phyloP scores from a whole-genome alignment of 2,888 invertebrate genomes.

The Metallyticus violacea region DNA sequence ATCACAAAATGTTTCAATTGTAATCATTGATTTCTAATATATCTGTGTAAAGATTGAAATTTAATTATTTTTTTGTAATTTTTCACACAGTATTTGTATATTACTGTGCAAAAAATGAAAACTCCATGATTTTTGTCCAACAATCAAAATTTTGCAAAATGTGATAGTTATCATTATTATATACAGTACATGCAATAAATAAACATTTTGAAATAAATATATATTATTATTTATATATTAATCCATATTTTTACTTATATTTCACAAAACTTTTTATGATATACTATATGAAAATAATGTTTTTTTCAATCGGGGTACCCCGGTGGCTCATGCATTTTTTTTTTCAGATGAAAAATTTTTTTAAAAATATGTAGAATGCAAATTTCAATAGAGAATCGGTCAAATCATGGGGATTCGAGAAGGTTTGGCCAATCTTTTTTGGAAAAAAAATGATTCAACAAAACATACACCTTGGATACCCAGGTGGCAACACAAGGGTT shows the following conservation, averaged over 20 bases:
- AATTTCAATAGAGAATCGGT: not conserved
- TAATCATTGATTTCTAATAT: constrained; percentile 3
- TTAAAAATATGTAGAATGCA: not conserved
- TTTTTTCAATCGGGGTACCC: not conserved
- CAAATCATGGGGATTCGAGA: not conserved
- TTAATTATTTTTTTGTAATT: not conserved
- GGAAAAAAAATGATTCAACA: not conserved
- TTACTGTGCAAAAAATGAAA: not conserved
- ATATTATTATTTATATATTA: not conserved
- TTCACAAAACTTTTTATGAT: not conserved
- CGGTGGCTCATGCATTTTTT: not conserved
- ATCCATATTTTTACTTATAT: not conserved
- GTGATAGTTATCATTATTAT: not conserved
- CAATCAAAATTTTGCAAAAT: not conserved
- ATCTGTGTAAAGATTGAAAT: not conserved
- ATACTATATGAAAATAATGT: not conserved
- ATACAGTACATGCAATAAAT: not conserved
- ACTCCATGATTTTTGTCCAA: not conserved
- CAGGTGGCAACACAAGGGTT: not conserved
- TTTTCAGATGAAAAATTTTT: not conserved
- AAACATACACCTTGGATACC: not conserved
- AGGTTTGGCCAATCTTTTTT: not conserved
- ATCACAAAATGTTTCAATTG: constrained; percentile 1
- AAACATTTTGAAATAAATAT: no score
- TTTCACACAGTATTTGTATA: constrained; percentile 9